A percentile compares a stretch with the other conserved stretches of the same genome.
These are phyloP conservation scores for Rhopalosiphum maidis DNA, from an alignment of 1,140 invertebrate genomes.

Conservation along the genomic window DNA sequence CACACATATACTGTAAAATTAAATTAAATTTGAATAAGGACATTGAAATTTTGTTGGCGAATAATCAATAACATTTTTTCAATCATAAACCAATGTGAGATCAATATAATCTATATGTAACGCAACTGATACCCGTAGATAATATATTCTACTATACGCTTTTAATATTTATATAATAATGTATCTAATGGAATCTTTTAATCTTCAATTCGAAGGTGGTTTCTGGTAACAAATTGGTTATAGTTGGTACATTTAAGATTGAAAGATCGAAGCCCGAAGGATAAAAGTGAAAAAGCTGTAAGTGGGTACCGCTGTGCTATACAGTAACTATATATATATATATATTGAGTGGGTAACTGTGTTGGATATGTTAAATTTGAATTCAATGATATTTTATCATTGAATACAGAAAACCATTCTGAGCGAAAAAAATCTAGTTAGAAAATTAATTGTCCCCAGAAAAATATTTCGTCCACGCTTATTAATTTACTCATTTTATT, in stretches of 20 bases:
- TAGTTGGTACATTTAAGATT: too few relatives aligned
- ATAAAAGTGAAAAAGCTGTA: too few relatives aligned
- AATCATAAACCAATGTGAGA: background rate
- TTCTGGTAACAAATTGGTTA: too few relatives aligned
- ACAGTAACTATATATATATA: too few relatives aligned
- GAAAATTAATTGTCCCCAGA: too few relatives aligned
- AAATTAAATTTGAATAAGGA: background rate
- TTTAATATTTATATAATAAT: background rate
- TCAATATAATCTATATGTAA: background rate
- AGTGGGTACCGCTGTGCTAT: too few relatives aligned
- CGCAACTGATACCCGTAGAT: background rate
- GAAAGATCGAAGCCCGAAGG: too few relatives aligned
- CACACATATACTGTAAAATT: background rate
- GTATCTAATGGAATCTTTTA: background rate
- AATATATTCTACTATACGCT: background rate
- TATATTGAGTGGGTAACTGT: too few relatives aligned
- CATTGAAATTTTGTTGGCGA: slow-evolving; percentile 30
- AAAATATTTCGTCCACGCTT: too few relatives aligned
- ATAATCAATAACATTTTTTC: slow-evolving; percentile 31
- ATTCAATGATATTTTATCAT: background rate
- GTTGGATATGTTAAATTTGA: background rate
- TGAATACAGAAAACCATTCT: too few relatives aligned
- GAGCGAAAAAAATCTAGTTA: too few relatives aligned
- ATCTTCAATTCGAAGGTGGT: background rate
- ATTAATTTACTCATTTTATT: too few relatives aligned